Evolutionary conservation across 1,140 invertebrate species (phyloP).

Genomic region (Ceratitis capitata): DNA sequence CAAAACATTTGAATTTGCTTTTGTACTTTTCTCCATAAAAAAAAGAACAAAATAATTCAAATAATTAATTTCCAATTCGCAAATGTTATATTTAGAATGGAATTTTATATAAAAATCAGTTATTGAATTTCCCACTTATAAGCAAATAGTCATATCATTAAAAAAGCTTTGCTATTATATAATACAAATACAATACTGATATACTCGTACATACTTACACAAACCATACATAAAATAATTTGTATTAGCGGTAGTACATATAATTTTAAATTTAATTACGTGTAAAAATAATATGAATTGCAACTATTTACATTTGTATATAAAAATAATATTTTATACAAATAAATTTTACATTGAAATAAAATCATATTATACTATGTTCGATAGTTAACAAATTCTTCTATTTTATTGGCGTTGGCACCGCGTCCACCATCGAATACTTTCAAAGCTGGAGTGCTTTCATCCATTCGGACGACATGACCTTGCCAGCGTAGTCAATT

Average conservation of each 20-base stretch:
- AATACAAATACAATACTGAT: too few relatives aligned
- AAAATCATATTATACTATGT: too few relatives aligned
- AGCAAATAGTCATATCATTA: too few relatives aligned
- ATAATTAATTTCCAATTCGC: neutral
- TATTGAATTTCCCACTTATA: too few relatives aligned
- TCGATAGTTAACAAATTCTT: too few relatives aligned
- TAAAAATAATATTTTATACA: neutral
- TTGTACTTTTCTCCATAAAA: neutral
- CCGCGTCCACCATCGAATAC: too few relatives aligned
- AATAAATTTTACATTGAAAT: too few relatives aligned
- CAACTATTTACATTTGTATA: neutral
- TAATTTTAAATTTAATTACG: neutral
- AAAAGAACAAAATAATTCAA: neutral
- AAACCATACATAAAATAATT: neutral
- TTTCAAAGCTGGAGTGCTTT: too few relatives aligned
- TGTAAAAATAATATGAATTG: neutral
- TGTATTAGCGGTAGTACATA: slow-evolving; percentile 12
- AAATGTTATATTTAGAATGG: neutral
- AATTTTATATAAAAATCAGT: neutral
- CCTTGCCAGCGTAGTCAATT: too few relatives aligned
- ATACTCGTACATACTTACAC: neutral
- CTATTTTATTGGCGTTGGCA: too few relatives aligned
- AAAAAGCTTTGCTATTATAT: too few relatives aligned
- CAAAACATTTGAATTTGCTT: neutral
- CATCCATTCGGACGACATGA: too few relatives aligned